Evolutionary conservation across 2,113 vertebrate genomes (phyloP), one percentile per base, ranked within the genome.

Genomic region (Poecilia latipinna): DNA sequence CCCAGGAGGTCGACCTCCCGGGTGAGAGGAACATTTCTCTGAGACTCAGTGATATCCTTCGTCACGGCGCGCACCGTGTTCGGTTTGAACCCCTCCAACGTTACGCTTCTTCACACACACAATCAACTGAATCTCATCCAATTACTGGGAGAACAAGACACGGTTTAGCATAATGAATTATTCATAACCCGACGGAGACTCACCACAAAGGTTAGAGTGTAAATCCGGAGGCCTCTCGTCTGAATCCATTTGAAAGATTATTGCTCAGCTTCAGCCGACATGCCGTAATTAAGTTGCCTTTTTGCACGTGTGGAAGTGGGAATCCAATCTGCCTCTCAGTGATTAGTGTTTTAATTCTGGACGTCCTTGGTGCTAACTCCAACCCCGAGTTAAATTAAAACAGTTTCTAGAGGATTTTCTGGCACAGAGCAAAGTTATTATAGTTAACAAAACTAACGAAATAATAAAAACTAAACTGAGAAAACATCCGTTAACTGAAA

Each of bases 171-270:
- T 63, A 57, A 80, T 86, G 67, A 89, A 90, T 91, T 65, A 92
- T 88, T 89, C 70, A 90, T 80, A 24, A 54, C 24, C 65, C 11
- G 57, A 69, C 74, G 64, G 77, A 79, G 75, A 71, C 51, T 22
- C 79, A 82, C 12, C 68, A 65, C 60, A 75, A 78, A 84, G 71
- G 86, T 90, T 83, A 79, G 64, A 4, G 8, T 76, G 71, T 80
- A 77, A 79, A 88, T 83, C 68, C 70, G 8, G 63, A 65, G 70
- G 72, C 19, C 57, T 70, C 73, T 37, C 22, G 44, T 70, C 62
- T 37, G 82, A 91, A 85, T 90, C 79, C 57, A 26, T 72, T 83
- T 65, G 78, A 88, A 71, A 82, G 80, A 88, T 87, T 80, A 86
- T 77, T 72, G 71, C 71, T 63, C 67, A 29, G 74, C 79, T 68